Conservation (phyloP, 64 coral and sea anemone genomes). For the Pocillopora verrucosa region DNA sequence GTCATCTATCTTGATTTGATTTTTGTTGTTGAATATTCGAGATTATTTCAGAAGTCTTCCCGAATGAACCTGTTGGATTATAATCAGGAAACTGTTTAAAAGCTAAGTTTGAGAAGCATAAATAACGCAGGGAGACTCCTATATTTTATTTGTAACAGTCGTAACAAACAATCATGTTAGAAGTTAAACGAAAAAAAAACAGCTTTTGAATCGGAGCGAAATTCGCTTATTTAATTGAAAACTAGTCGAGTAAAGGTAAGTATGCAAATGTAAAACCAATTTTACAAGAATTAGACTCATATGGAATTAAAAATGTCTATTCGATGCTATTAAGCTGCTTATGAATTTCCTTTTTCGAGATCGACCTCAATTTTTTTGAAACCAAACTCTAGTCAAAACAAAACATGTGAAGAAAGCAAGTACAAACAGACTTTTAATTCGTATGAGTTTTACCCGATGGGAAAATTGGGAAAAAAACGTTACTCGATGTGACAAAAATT, state of each 20-base stretch:
- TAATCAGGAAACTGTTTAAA: too few relatives aligned
- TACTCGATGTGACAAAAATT: background rate
- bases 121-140: too few relatives aligned
- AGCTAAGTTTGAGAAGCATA: too few relatives aligned
- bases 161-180: too few relatives aligned
- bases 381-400: background rate
- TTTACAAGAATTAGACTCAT: background rate
- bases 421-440: background rate
- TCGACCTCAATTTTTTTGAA: background rate
- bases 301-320: slow-evolving; percentile 1
- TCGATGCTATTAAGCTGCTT: background rate
- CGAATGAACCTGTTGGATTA: too few relatives aligned
- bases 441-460: too few relatives aligned
- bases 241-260: background rate
- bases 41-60: background rate
- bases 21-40: background rate
- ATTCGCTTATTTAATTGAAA: background rate
- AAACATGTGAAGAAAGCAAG: background rate
- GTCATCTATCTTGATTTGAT: background rate
- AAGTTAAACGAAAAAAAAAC: too few relatives aligned
- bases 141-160: too few relatives aligned
- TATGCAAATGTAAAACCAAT: slow-evolving; percentile 4
- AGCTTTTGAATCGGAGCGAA: too few relatives aligned
- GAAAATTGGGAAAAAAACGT: background rate
- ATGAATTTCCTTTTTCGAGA: background rate